Evolutionary conservation across 2,113 vertebrate genomes (phyloP).

Genomic region (Hippoglossus stenolepis): DNA sequence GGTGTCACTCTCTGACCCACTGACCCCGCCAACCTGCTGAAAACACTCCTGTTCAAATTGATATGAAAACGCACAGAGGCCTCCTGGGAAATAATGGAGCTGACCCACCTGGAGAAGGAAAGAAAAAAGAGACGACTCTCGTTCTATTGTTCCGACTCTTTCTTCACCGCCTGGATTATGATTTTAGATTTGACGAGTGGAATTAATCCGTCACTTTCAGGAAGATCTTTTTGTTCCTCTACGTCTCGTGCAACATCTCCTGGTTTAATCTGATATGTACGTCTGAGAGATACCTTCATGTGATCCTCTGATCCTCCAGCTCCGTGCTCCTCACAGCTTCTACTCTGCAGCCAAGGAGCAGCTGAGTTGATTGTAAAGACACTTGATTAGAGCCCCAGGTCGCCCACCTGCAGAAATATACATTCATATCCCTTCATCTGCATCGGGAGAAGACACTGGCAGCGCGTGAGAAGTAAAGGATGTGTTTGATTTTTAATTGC

Average conservation of each 20-base stretch:
- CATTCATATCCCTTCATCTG: too few species aligned
- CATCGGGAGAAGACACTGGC: too few species aligned
- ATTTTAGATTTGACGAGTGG: not conserved
- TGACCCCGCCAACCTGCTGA: constrained; percentile 23
- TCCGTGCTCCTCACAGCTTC: not conserved
- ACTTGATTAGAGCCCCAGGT: too few species aligned
- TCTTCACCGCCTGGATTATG: not conserved
- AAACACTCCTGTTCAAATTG: constrained; percentile 38
- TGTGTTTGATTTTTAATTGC: too few species aligned
- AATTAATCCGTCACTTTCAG: too few species aligned
- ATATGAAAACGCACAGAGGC: constrained; percentile 25
- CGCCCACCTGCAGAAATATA: too few species aligned
- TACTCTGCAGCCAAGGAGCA: not conserved
- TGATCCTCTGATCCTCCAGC: too few species aligned
- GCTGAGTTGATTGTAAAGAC: not conserved
- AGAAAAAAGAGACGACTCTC: not conserved
- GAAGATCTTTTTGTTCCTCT: not conserved
- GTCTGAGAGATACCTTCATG: too few species aligned
- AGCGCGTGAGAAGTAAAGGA: too few species aligned
- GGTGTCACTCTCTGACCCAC: not conserved
- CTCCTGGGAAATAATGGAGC: constrained; percentile 50
- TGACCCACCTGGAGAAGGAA: too few species aligned
- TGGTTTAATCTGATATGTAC: too few species aligned
- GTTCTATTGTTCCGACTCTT: not conserved
- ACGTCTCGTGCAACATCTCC: not conserved